Conservation (phyloP, 2,797 vertebrate species). For the Muraenolepis orangiensis region DNA sequence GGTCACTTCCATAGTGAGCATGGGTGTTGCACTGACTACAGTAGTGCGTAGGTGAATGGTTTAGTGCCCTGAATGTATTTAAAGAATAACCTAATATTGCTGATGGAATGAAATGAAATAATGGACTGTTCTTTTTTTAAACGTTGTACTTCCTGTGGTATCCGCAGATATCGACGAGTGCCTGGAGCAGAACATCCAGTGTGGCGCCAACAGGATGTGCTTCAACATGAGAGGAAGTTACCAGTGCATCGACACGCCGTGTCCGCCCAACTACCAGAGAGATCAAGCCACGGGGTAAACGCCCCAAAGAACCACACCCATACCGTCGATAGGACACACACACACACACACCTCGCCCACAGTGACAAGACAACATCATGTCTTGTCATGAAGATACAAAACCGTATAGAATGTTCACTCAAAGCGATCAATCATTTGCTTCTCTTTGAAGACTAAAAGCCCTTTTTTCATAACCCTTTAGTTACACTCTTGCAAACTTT, state of each 20-base stretch:
- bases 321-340: background rate
- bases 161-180: conserved; percentile 90
- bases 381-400: background rate
- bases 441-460: too few relatives aligned
- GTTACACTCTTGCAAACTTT: background rate
- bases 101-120: too few relatives aligned
- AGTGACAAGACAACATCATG: background rate
- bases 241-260: conserved; percentile 93
- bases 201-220: conserved; percentile 90
- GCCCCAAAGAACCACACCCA: background rate
- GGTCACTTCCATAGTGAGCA: too few relatives aligned
- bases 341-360: background rate
- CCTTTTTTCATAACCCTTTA: background rate
- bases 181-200: conserved; percentile 84
- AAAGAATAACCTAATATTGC: too few relatives aligned
- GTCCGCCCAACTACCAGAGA: conserved; percentile 88
- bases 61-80: too few relatives aligned
- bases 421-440: background rate
- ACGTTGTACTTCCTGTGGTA: conserved; percentile 3
- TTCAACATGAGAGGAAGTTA: conserved; percentile 96
- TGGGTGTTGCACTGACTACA: background rate
- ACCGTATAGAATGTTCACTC: background rate
- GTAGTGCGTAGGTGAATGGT: too few relatives aligned
- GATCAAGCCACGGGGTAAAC: conserved; percentile 71
- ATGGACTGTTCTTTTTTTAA: background rate